Base-by-base conservation (phyloP, 2,113 vertebrate genomes). In the Coregonus clupeaformis region DNA sequence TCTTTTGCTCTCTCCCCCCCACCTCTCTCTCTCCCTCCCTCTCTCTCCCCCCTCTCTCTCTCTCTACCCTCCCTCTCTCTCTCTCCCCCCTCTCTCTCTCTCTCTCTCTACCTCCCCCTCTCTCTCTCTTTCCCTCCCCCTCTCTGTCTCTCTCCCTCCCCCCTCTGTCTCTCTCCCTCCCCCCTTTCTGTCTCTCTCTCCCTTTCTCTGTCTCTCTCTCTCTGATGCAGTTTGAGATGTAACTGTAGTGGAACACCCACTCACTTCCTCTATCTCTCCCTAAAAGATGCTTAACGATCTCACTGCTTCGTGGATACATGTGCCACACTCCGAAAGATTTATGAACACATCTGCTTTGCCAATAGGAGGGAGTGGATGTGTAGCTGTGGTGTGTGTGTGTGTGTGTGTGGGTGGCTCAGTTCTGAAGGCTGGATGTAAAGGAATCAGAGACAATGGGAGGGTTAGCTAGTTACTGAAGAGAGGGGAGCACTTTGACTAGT, bases 401-500 rank as follows among this genome's bases (percentile, higher is more conserved):
- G 7, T 6, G 52, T 36, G 29, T 7, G 57, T 69, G 11, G 5
- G 47, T 3, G 36, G 16, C 49, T 52, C 64, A 20, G 30, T 5
- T 13, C 57, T 60, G n/a, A 66, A 59, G 5, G 25, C 70, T 30
- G 29, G 9, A 6, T 59, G 29, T 30, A 13, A 18, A 27, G 49
- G 4, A 64, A 11, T 27, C 30, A 7, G 72, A 3, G 5, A 47
- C 25, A 30, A 16, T 52, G 29, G 68, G 57, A 52, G 29, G 47
- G 63, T 25, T 47, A 77, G 49, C 64, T 16, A 36, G 75, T 74
- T 77, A 71, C 76, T 74, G 76, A 64, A 69, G 55, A 75, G 72
- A 24, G 69, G 66, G 69, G 75, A 85, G 84, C 90, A 82, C 78
- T 90, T 81, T 83, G 92, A 93, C 91, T 94, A 90, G 90, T 93